Evolutionary conservation across 2,888 invertebrate species (phyloP), one percentile per base, ranked within the genome.

Genomic region (Cataglyphis rosenhaueri): DNA sequence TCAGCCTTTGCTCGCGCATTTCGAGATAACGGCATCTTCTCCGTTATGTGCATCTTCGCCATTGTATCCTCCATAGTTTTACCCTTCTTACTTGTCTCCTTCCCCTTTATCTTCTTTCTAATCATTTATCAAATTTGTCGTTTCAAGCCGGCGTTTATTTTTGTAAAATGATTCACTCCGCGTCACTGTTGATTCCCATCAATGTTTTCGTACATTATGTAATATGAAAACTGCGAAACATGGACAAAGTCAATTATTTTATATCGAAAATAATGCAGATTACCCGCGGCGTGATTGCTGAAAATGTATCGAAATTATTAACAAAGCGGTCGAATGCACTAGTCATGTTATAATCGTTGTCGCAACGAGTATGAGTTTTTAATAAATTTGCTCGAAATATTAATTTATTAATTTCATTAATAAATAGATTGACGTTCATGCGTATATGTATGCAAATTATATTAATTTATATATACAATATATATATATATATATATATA

Each of bases 11-110:
- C 78, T 82, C 82, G 75, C 78, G 71, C 32, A 52, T 81, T 79
- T 66, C 35, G 75, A 52, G 52, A 88, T 88, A 88, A 89, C 83
- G 83, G 85, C 73, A 84, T 70, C 78, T 73, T 82, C 68, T 48
- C 29, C 21, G 44, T 74, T 65, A 62, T 52, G 44, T 57, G 44
- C 32, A 75, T 52, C 65, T 52, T 55, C n/a, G 25, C 57, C 70
- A 32, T 35, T n/a, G 44, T 8, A 29, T 68, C 76, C 62, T 78
- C 48, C 62, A 32, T 48, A 73, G 32, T 62, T 65, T 70, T 62
- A 44, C 0, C 29, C 59, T 70, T 70, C 55, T 44, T 9, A 32
- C 15, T 52, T 8, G 21, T 9, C 32, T 9, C 52, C 32, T 32
- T 2, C 59, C n/a, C 12, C 29, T 29, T 15, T 21, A 59, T 52